Base-by-base conservation (phyloP, 2,113 vertebrate genomes). In the Chitala chitala region DNA sequence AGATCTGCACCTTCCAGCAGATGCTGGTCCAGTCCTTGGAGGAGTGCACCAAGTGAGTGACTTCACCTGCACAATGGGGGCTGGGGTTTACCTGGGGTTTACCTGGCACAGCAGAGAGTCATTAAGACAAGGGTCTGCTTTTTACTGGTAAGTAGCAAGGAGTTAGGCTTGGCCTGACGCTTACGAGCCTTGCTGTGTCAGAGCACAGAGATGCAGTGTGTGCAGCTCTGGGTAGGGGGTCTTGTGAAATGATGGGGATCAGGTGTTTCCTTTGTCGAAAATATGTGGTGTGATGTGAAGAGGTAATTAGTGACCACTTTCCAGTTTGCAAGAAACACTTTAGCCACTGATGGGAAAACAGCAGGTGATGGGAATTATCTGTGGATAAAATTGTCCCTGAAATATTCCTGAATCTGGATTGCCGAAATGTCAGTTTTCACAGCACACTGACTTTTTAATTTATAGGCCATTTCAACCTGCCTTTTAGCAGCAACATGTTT, bases 1-100 rank as follows among this genome's bases (percentile, higher is more conserved):
- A 98, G 82, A 98, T 99, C 83, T 93, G 93, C 84, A 93, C 95
- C 84, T 99, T 99, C 85, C 97, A 99, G 85, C 96, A 99, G 86
- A 92, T 94, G 89, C 93, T 99, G 46, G 94, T 98, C 79, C 96
- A 98, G 83, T 94, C 95, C 59, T 85, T 99, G 86, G 97, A 99
- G 87, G 96, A 99, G 80, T 94, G 94, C 86, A 94, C 95, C 83
- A 99, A 95, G 96, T 99, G 78, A 92, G 94, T 94, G 40, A n/a
- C 2, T 3, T 5, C n/a, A 38, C 10, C 40, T 15, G 9, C 40
- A 38, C 8, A 3, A 48, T 6, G 42, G 42, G 20, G 15, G 64
- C 24, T 13, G 33, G n/a, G 33, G 17, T 63, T 63, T 63, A 7
- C 5, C 8, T 29, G 33, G 4, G n/a, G 48, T 51, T 44, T 46